Evolutionary conservation across 2,797 vertebrate species (phyloP).

Genomic region (Protonibea diacanthus): DNA sequence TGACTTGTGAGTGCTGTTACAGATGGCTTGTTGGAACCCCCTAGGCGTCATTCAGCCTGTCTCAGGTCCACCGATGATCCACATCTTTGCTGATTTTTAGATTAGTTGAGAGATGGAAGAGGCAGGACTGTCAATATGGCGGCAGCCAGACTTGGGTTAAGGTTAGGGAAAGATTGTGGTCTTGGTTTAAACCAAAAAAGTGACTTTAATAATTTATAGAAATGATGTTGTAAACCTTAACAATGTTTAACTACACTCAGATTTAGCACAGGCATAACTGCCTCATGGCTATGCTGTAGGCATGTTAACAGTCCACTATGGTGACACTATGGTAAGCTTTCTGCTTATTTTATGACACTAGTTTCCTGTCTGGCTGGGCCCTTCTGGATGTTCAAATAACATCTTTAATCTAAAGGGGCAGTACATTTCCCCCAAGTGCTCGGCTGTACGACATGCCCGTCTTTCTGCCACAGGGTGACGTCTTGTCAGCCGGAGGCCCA

Average conservation of each 20-base stretch:
- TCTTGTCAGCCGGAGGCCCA: slow-evolving; percentile 60
- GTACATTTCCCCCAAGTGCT: slow-evolving; percentile 23
- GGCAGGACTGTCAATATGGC: no score
- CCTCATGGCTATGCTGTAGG: neutral
- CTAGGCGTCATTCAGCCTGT: no score
- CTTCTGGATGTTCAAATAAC: slow-evolving; percentile 23
- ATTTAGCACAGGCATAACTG: neutral
- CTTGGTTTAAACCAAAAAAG: no score
- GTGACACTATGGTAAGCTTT: neutral
- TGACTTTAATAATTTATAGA: neutral
- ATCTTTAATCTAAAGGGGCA: slow-evolving; percentile 45
- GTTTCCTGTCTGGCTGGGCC: slow-evolving; percentile 26
- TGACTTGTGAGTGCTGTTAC: no score
- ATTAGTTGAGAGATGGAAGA: no score
- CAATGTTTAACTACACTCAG: neutral
- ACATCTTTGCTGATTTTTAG: no score
- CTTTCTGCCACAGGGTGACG: slow-evolving; percentile 57
- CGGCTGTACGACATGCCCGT: slow-evolving; percentile 11
- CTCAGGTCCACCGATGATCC: no score
- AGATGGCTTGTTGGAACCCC: no score
- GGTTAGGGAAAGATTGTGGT: neutral
- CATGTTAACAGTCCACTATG: neutral
- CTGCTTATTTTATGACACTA: neutral
- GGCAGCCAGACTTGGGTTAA: neutral
- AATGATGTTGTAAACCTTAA: neutral